phyloP scores from a whole-genome alignment of 2,113 vertebrate genomes.

The Eulemur macaco region DNA sequence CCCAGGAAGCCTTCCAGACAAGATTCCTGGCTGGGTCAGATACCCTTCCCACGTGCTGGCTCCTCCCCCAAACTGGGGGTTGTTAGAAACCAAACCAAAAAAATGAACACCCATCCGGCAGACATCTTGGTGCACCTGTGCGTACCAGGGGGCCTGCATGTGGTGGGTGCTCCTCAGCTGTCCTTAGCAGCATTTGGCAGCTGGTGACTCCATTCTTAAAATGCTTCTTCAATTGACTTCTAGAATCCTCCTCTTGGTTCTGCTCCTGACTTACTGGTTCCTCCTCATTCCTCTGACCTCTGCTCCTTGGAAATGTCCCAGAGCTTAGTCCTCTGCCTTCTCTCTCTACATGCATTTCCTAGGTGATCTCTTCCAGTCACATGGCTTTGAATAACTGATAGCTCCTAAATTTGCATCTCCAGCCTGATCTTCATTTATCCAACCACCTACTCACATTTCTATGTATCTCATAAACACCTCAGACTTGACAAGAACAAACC shows the following conservation, averaged over 20 bases:
- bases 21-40: not conserved
- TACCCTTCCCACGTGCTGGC: not conserved
- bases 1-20: not conserved
- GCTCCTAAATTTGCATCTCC: not conserved
- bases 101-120: not conserved
- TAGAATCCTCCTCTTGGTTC: not conserved
- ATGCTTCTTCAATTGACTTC: not conserved
- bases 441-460: not conserved
- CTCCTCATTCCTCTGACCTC: not conserved
- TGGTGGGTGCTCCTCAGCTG: not conserved
- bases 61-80: not conserved
- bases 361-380: not conserved
- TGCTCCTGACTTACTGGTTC: not conserved
- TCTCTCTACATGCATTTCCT: not conserved
- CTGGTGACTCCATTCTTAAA: not conserved
- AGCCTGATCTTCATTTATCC: not conserved
- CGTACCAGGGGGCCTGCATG: not conserved
- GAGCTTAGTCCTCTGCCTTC: not conserved
- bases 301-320: not conserved
- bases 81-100: not conserved
- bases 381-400: not conserved
- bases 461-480: not conserved
- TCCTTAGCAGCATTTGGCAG: not conserved
- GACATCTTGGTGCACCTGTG: not conserved
- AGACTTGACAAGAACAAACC: not conserved